Evolutionary conservation across 2,113 vertebrate species (phyloP).

Genomic region (Gnathonemus echidnorhynchus): DNA sequence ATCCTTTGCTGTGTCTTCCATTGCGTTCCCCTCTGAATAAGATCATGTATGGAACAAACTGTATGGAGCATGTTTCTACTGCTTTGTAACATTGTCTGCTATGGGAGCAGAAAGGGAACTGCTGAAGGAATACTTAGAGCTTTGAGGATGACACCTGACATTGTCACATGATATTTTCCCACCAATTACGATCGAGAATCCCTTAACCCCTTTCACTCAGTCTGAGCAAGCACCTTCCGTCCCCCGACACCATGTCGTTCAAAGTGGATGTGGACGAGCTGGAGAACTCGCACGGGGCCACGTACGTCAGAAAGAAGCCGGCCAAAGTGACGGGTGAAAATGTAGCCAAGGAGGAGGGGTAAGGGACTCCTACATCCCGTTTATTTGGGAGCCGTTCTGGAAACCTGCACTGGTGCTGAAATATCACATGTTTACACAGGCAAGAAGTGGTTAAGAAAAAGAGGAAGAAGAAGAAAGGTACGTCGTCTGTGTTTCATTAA

Average conservation of each 20-base stretch:
- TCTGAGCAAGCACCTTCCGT: conserved; percentile 91
- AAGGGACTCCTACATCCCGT: conserved; percentile 22
- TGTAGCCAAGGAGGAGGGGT: conserved; percentile 81
- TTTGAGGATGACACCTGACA: background rate
- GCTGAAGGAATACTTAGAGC: background rate
- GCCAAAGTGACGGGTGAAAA: conserved; percentile 77
- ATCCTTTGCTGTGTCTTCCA: conserved; percentile 66
- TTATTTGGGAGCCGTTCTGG: background rate
- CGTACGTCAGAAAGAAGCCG: conserved; percentile 85
- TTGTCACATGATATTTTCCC: background rate
- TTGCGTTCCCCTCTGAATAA: background rate
- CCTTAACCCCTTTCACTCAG: conserved; percentile 63
- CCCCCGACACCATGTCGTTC: conserved; percentile 83
- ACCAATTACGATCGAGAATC: conserved; percentile 16
- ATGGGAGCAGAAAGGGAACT: background rate
- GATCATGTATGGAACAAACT: background rate
- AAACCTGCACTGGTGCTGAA: background rate
- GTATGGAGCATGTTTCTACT: background rate
- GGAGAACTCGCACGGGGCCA: conserved; percentile 95
- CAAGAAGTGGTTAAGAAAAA: conserved; percentile 89
- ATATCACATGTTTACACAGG: conserved; percentile 49
- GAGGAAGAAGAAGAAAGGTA: conserved; percentile 96
- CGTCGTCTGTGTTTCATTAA: background rate
- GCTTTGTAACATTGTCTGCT: background rate
- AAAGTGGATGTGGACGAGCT: conserved; percentile 92